Evolutionary conservation across 2,888 invertebrate genomes (phyloP).

Genomic region (Caenorhabditis sinica): DNA sequence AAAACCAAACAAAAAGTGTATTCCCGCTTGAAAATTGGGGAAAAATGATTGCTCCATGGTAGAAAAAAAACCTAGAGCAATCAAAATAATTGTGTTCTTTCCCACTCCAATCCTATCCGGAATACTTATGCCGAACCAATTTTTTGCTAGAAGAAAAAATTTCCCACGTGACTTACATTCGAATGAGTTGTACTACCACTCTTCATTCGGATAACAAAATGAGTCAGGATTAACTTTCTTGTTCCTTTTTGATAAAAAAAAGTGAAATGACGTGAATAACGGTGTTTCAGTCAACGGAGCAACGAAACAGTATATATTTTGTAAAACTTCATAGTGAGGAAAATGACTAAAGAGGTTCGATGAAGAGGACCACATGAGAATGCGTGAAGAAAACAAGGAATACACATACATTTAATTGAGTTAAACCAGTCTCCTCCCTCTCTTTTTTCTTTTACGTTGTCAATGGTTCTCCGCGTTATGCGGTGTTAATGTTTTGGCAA

Average conservation of each 20-base stretch:
- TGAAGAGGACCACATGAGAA: constrained; percentile 26
- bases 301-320: neutral
- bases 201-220: too few relatives aligned
- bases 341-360: constrained; percentile 19
- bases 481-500: constrained; percentile 17
- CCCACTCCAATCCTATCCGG: too few relatives aligned
- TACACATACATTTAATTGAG: constrained; percentile 28
- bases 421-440: constrained; percentile 29
- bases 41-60: too few relatives aligned
- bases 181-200: too few relatives aligned
- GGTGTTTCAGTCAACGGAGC: neutral
- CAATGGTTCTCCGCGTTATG: constrained; percentile 15
- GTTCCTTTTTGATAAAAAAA: too few relatives aligned
- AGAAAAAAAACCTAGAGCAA: too few relatives aligned
- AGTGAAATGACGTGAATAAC: too few relatives aligned
- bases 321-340: neutral
- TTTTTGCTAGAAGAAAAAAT: too few relatives aligned
- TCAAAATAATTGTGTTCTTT: too few relatives aligned
- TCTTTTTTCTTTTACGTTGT: constrained; percentile 1
- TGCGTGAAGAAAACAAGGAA: constrained; percentile 39
- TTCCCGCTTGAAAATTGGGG: neutral
- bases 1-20: neutral
- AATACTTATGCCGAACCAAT: too few relatives aligned
- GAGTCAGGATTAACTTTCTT: too few relatives aligned
- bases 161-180: too few relatives aligned